Conservation (phyloP, 35 echinoderm and acorn worm genomes). For the Eucidaris tribuloides region DNA sequence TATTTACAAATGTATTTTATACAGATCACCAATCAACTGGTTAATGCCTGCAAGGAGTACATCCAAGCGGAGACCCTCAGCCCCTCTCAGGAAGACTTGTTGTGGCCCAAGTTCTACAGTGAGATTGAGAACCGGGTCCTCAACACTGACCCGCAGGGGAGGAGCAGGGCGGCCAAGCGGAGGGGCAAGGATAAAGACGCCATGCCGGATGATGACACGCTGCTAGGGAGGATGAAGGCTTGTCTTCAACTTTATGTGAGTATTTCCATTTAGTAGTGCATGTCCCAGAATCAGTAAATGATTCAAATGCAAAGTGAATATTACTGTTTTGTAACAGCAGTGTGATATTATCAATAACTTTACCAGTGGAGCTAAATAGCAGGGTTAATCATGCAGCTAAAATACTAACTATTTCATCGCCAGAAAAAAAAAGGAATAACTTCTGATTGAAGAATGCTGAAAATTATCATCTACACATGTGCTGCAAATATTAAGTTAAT, state of each 20-base stretch:
- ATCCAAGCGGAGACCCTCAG: conserved; percentile 62
- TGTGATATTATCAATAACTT: no score
- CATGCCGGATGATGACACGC: conserved; percentile 47
- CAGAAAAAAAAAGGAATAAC: no score
- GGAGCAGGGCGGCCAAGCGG: conserved; percentile 11
- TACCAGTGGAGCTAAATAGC: no score
- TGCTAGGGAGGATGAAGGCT: conserved; percentile 90
- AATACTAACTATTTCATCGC: no score
- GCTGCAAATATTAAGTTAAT: no score
- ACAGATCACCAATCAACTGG: conserved; percentile 95
- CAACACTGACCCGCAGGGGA: conserved; percentile 49
- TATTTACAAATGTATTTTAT: no score
- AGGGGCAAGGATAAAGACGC: conserved; percentile 53
- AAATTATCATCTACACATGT: no score
- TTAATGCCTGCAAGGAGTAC: conserved; percentile 97
- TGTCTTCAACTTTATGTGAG: conserved; percentile 96
- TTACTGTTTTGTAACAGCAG: background rate
- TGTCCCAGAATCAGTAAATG: background rate
- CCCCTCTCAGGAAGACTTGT: conserved; percentile 59
- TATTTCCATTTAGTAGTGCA: background rate
- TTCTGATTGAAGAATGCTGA: no score
- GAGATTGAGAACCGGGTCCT: conserved; percentile 67
- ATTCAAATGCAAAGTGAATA: background rate
- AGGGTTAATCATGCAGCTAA: no score
- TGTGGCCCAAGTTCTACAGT: conserved; percentile 87